phyloP scores from a whole-genome alignment of 2,797 vertebrate species.

The Argyrosomus regius region DNA sequence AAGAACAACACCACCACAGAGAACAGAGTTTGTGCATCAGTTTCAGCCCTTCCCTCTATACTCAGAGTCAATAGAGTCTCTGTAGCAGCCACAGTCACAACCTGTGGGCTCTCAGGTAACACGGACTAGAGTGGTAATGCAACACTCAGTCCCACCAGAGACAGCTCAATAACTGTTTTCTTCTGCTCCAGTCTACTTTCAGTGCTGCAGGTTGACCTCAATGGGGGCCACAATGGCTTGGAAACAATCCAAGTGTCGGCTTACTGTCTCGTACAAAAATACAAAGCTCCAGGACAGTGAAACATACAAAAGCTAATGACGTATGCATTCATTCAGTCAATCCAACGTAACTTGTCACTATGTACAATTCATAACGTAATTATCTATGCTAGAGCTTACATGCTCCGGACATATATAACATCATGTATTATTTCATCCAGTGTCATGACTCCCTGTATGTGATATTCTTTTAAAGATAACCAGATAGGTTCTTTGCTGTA shows the following conservation, averaged over 20 bases:
- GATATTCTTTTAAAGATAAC: slow-evolving; percentile 39
- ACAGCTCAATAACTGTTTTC: slow-evolving; percentile 25
- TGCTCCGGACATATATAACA: slow-evolving; percentile 31
- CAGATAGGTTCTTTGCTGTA: slow-evolving; percentile 23
- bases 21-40: slow-evolving; percentile 51
- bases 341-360: slow-evolving; percentile 7
- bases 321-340: slow-evolving; percentile 44
- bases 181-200: slow-evolving; percentile 41
- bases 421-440: slow-evolving; percentile 69
- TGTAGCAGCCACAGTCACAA: slow-evolving; percentile 42
- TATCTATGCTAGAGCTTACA: slow-evolving; percentile 23
- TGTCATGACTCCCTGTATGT: slow-evolving; percentile 76
- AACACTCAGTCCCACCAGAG: slow-evolving; percentile 52
- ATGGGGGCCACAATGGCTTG: slow-evolving; percentile 28
- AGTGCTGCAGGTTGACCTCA: slow-evolving; percentile 54
- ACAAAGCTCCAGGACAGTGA: slow-evolving; percentile 40
- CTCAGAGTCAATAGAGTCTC: slow-evolving; percentile 53
- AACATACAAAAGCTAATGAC: slow-evolving; percentile 27
- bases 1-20: slow-evolving; percentile 54
- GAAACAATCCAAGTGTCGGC: slow-evolving; percentile 57
- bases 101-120: slow-evolving; percentile 57
- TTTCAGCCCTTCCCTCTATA: slow-evolving; percentile 49
- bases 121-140: slow-evolving; percentile 28
- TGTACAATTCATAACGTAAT: slow-evolving; percentile 47
- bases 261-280: slow-evolving; percentile 43